phyloP scores from a whole-genome alignment of 1,140 invertebrate genomes.

The Asobara japonica region DNA sequence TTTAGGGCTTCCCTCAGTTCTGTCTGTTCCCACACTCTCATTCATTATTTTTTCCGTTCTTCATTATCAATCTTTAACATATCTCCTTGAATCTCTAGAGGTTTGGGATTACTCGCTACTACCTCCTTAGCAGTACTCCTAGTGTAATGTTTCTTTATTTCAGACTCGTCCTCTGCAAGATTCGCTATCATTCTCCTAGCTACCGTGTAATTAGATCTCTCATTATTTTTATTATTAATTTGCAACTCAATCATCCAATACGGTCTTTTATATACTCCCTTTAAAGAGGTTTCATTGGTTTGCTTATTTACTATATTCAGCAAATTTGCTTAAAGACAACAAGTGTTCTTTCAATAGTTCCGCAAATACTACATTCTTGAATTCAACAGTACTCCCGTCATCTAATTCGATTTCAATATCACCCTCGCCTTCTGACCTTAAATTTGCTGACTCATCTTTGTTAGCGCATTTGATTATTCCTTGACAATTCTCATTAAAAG shows the following conservation, averaged over 20 bases:
- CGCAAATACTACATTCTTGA: constrained; percentile 26
- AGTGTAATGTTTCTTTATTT: background rate
- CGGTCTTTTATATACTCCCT: constrained; percentile 31
- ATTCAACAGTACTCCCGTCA: background rate
- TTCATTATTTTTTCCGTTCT: background rate
- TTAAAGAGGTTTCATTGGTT: constrained; percentile 16
- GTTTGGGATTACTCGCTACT: background rate
- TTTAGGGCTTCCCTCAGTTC: background rate
- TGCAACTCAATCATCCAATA: constrained; percentile 35
- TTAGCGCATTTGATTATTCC: too few relatives aligned
- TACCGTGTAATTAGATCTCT: background rate
- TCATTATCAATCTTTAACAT: background rate
- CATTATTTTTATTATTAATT: background rate
- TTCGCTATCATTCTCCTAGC: too few relatives aligned
- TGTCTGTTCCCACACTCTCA: background rate
- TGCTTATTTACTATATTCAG: constrained; percentile 20
- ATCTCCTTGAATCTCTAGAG: background rate
- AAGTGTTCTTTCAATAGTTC: constrained; percentile 20
- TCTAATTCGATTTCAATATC: constrained; percentile 7
- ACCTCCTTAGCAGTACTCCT: background rate
- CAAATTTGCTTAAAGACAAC: constrained; percentile 25
- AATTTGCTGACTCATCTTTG: background rate
- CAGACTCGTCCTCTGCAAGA: background rate
- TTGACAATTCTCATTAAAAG: constrained; percentile 28
- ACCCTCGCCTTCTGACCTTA: background rate